Evolutionary conservation across 1,140 invertebrate genomes (phyloP), one percentile per base, ranked within the genome.

Genomic region (Lepeophtheirus salmonis): DNA sequence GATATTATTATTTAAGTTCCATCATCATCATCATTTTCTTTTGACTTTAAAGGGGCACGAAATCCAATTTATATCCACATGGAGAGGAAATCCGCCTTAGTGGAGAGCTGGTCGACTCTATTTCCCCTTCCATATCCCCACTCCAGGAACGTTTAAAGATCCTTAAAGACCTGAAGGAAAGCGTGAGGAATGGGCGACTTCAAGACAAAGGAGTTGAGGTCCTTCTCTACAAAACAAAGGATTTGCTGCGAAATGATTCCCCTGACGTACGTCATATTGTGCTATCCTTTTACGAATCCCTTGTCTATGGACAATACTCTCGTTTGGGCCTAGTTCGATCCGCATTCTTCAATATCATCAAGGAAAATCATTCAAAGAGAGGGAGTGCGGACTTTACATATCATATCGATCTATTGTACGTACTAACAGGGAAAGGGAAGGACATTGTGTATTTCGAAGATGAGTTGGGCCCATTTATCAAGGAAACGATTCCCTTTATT

Each of bases 401-500:
- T 50, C 22, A 3, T 17, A 4, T 30, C 10, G 17, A 3, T 56
- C 14, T 20, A 24, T 21, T 30, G 2, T 25, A 26, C 26, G 55
- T 25, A 10, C 55, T 57, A 14, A 30, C 23, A 17, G 16, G 25
- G 26, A 30, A 30, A 21, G 55, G 55, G 20, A 57, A 41, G 25
- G 55, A 57, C 26, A 41, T 57, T 30, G 3, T 57, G 13, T 25
- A 25, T n/a, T 57, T 57, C n/a, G 55, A 57, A 24, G 22, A 57
- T 10, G 26, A 57, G 26, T 23, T 57, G 13, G 55, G 55, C 13
- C 55, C 23, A 1, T 41, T 57, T 25, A n/a, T 57, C 17, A 21
- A 26, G 23, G 14, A 16, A 17, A 12, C 25, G 16, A 24, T 25
- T 4, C 55, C 55, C 26, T 6, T 4, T 22, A 52, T 18, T 18